Base-by-base conservation (phyloP, 2,113 vertebrate genomes). In the Tetrax tetrax region DNA sequence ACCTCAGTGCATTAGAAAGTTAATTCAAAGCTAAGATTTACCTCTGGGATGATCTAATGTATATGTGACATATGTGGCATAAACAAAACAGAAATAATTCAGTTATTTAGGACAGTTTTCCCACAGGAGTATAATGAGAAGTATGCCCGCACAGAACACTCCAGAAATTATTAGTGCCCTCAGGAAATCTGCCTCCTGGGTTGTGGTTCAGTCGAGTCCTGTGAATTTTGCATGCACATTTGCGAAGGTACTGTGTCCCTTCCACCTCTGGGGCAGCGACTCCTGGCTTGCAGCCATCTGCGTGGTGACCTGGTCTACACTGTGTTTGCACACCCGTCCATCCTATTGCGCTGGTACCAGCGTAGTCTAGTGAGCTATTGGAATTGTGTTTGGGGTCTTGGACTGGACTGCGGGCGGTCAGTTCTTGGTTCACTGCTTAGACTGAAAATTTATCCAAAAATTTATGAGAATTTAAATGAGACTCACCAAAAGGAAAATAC, bases 291-390 rank as follows among this genome's bases (percentile, higher is more conserved):
- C 31, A 80, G 5, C 6, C 8, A 4, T 53, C 81, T 38, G 7
- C 90, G 48, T 28, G 10, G 35, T 57, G 72, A 33, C 54, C 31
- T 31, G 47, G 6, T 29, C 33, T 45, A 10, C 11, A 8, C 17
- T 5, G 1, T 2, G 6, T 50, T n/a, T 43, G 15, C 17, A 48
- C 9, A 38, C 8, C 17, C 48, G 37, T 14, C 10, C 1, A 0
- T n/a, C 15, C 25, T 63, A 9, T 2, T 0, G 0, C 2, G 0
- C 25, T 37, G 37, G 24, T 45, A 28, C 12, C 15, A 12, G 23
- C 28, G 56, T 3, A 24, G 6, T 35, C 66, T 38, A 14, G 27
- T 35, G 71, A 57, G 16, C 10, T 75, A 2, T 6, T 65, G 23
- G 41, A 79, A 51, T 14, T 37, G 16, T 56, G 4, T 11, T n/a